Base-by-base conservation (phyloP, 2,113 vertebrate species). In the Takifugu flavidus region DNA sequence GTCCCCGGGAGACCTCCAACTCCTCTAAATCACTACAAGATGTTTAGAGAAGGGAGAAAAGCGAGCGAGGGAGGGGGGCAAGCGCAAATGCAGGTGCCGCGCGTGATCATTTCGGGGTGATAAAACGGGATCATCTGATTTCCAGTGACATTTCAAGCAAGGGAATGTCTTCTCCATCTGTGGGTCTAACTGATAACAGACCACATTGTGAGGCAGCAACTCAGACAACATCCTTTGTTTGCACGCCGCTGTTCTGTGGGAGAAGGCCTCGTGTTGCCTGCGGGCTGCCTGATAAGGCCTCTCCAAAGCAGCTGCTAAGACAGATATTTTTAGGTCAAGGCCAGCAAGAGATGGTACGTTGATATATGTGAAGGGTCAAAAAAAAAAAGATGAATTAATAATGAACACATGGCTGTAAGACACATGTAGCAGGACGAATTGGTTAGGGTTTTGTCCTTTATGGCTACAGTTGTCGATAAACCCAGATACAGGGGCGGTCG, bases 1-100 rank as follows among this genome's bases (percentile, higher is more conserved):
- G 71, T 82, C 73, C 82, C 65, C 62, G 15, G 2, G 73, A 74
- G 73, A 75, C 80, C 80, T 56, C 28, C 14, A 44, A 34, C 56
- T 20, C 4, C 29, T 76, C 63, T 60, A 49, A 77, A 78, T 53
- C 63, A 43, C 65, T 62, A 67, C 62, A 59, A 62, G 67, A 76
- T 59, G 65, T 67, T 75, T 74, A 56, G 50, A 47, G n/a, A 59
- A 50, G n/a, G 26, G 59, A 53, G 47, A 47, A 14, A n/a, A 27
- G 59, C 26, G 51, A 28, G 56, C 46, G 50, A 27, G 59, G 28
- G 51, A 28, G 56, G 46, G 50, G 27, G 47, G 59, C 3, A 20
- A 66, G 67, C 11, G 29, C 26, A 56, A 56, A 65, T 31, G 13
- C 0, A 49, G 28, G 6, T 47, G 3, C 25, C 13, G 14, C 13